A percentile compares a stretch with the other conserved stretches of the same genome.
Conservation (phyloP, 2,888 invertebrate genomes). For the Acheta domesticus region DNA sequence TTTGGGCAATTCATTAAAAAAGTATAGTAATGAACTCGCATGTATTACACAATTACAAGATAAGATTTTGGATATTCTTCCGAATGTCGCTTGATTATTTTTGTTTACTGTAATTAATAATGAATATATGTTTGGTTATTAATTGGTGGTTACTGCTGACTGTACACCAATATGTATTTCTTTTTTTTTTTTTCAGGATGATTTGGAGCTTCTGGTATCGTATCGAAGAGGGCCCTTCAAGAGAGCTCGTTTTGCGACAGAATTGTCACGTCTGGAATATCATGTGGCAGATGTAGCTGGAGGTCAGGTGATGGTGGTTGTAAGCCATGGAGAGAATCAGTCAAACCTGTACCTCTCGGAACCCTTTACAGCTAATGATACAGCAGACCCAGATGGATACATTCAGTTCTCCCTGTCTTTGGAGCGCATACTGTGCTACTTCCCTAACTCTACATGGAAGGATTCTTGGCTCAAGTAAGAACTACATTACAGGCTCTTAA, state of each 20-base stretch:
- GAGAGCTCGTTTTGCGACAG: conserved; percentile 68
- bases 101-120: no score
- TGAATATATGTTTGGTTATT: no score
- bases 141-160: no score
- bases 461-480: conserved; percentile 79
- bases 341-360: conserved; percentile 82
- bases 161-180: no score
- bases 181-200: conserved; percentile 42
- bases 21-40: no score
- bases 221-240: conserved; percentile 68
- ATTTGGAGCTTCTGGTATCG: conserved; percentile 69
- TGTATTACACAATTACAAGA: no score
- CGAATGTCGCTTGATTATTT: no score
- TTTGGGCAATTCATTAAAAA: no score
- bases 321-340: conserved; percentile 68
- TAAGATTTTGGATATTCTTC: no score
- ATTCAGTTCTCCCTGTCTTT: conserved; percentile 75
- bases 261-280: conserved; percentile 54
- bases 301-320: conserved; percentile 75
- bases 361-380: conserved; percentile 51
- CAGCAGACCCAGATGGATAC: conserved; percentile 43
- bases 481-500: conserved; percentile 35
- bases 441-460: conserved; percentile 77
- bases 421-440: conserved; percentile 76
- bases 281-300: conserved; percentile 82